Base-by-base conservation (phyloP, 37 sponge, comb jelly and placozoan genomes). In the Aplysina aerophoba region DNA sequence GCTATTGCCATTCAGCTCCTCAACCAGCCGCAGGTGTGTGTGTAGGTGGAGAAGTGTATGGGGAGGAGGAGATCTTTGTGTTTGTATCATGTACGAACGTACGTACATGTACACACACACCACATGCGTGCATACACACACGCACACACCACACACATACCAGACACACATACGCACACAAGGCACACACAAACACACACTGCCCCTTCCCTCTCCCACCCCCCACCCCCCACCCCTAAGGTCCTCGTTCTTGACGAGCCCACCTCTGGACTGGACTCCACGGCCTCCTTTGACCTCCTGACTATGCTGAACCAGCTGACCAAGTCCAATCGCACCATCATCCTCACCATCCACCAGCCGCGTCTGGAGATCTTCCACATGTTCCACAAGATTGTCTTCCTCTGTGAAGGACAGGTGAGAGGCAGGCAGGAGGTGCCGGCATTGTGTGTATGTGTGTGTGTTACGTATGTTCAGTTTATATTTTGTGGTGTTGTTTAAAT, bases 261-360 rank as follows among this genome's bases (percentile, higher is more conserved):
- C 24, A 62, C 64, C 64, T 35, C 71, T 63, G 91, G 96, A 53
- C 74, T 94, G 55, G 95, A 94, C 89, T 84, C 95, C 30, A 60
- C 85, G 19, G 66, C 92, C 1, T 91, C 95, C 0, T 57, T 80
- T 67, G 95, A 94, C 30, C 85, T 94, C 17, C 79, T 94, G 72
- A 73, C 68, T 81, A 89, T 90, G 53, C 68, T 94, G 41, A 79
- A 91, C 64, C 67, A 60, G 54, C 75, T 94, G 59, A 88, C 89
- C 25, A 66, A 34, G 58, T 88, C 89, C 66, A 94, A 94, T 19
- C 69, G 95, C 1, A 81, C 91, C 35, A 84, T 94, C 30, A 83
- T 90, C 33, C 94, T 94, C 80, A 90, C 94, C 27, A 90, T 90
- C 73, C 94, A 90, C 81, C 94, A 94, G 27, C 94, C 94, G 31